These are phyloP conservation scores for Neolamprologus brichardi DNA, from an alignment of 2,113 vertebrate species.

Conservation along the genomic window DNA sequence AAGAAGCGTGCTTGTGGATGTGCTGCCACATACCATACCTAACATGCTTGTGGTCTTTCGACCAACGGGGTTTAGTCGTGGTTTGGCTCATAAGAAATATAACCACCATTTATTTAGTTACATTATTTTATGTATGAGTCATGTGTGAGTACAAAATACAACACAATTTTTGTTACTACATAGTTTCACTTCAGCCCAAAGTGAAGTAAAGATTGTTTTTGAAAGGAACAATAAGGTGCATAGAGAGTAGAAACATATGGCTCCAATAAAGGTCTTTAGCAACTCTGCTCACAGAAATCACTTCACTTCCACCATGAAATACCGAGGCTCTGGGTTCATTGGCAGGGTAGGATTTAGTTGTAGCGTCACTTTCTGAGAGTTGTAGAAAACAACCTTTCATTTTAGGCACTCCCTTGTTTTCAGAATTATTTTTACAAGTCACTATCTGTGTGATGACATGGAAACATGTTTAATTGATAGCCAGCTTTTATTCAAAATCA, in stretches of 20 bases:
- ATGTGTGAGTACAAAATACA: background rate
- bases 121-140: background rate
- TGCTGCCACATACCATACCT: background rate
- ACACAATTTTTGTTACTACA: background rate
- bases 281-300: background rate
- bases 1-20: background rate
- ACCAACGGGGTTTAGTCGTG: background rate
- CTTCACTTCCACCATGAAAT: background rate
- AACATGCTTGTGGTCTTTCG: background rate
- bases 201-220: background rate
- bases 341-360: background rate
- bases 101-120: background rate
- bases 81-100: background rate
- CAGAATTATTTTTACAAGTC: background rate
- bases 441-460: background rate
- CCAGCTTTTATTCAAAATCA: background rate
- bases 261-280: constrained; percentile 33
- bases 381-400: background rate
- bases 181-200: background rate
- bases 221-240: background rate
- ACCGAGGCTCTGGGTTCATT: background rate
- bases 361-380: background rate
- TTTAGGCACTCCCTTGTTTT: background rate
- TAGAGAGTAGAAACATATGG: constrained; percentile 31
- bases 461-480: background rate